Conservation (phyloP, 2,888 invertebrate species). For the Cephus sareptanus region DNA sequence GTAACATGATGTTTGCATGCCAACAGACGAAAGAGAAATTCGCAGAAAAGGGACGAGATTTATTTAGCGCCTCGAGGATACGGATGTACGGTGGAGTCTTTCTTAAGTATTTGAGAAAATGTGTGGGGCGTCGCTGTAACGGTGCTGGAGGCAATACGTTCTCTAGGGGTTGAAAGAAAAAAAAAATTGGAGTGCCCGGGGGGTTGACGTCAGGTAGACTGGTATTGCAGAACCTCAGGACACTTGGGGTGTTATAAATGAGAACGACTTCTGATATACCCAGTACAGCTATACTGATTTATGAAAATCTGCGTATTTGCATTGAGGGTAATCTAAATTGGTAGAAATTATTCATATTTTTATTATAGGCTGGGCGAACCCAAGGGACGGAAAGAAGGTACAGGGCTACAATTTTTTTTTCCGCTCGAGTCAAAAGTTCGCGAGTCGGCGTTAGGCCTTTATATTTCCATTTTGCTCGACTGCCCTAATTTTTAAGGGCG, state of each 20-base stretch:
- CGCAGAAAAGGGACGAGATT: background rate
- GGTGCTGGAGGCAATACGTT: background rate
- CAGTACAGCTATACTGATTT: background rate
- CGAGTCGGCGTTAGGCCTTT: background rate
- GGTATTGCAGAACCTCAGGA: background rate
- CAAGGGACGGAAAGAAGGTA: too few species aligned
- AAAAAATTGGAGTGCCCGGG: background rate
- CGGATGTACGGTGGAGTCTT: background rate
- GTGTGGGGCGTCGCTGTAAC: background rate
- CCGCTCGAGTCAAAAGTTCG: background rate
- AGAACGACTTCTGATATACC: background rate
- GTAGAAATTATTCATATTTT: background rate
- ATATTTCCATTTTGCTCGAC: background rate
- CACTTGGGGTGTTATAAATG: background rate
- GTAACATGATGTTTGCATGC: background rate
- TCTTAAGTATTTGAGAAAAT: background rate
- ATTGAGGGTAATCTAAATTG: background rate
- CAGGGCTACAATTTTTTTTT: too few species aligned
- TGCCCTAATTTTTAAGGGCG: background rate
- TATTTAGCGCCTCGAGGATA: background rate
- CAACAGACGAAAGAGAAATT: background rate
- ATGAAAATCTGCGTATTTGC: background rate
- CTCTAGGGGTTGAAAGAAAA: background rate
- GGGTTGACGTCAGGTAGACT: background rate
- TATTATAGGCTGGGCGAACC: background rate